Base-by-base conservation (phyloP, 2,113 vertebrate genomes). In the Zeus faber region DNA sequence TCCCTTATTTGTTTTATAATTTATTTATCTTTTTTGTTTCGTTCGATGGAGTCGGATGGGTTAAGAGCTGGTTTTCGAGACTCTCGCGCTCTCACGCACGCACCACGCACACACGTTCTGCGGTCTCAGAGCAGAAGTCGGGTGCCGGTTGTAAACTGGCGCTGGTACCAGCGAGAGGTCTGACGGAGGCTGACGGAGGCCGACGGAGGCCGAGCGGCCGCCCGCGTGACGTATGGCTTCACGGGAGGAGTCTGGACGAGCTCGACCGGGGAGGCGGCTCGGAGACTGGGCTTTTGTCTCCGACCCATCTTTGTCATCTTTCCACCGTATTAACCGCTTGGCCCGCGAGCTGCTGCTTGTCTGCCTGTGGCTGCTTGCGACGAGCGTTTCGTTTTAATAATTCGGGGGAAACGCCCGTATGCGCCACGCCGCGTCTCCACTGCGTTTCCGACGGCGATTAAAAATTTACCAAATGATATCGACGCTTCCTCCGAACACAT, bases 111-210 rank as follows among this genome's bases (percentile, higher is more conserved):
- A 49, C 35, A 25, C 24, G 39, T 1, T 7, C 6, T 1, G 13
- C n/a, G 20, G 3, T 13, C 7, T 5, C 27, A 9, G n/a, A n/a
- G 54, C 49, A 22, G 54, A 52, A 69, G 4, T 11, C 16, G 5
- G 48, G 61, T 67, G 53, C 69, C 64, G 59, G 37, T 68, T 82
- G 75, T 82, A 84, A 84, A 81, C 81, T 79, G 72, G 65, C 73
- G 62, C 70, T 58, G 52, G 66, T 70, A 57, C 65, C 62, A 60
- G 56, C 61, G 2, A 57, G 65, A 63, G 60, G 26, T n/a, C 4
- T 26, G 53, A 55, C 20, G 5, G 9, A 8, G 24, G 52, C 14
- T 21, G 50, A 47, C 45, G 16, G 33, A 37, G 10, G 4, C 55
- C 40, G 39, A 16, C 39, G n/a, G 49, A 59, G 44, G 43, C 55